Conservation (phyloP, 2,888 invertebrate species). For the Anorthoa munda region DNA sequence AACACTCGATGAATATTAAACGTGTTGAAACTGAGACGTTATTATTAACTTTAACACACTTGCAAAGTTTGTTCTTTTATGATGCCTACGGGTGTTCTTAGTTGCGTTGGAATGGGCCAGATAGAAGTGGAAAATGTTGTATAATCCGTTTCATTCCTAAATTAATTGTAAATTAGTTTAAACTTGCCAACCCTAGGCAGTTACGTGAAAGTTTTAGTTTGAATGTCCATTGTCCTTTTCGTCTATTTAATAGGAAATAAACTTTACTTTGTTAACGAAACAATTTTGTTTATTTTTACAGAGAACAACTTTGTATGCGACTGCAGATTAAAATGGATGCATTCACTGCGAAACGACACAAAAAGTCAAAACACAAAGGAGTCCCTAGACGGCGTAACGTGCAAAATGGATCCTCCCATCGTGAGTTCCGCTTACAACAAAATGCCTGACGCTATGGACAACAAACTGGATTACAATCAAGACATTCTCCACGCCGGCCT, state of each 20-base stretch:
- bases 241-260: background rate
- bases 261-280: slow-evolving; percentile 18
- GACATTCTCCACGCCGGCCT: slow-evolving; percentile 82
- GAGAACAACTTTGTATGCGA: slow-evolving; percentile 96
- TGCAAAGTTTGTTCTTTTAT: slow-evolving; percentile 84
- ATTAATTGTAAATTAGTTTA: slow-evolving; percentile 66
- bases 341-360: slow-evolving; percentile 94
- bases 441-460: slow-evolving; percentile 79
- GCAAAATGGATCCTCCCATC: slow-evolving; percentile 91
- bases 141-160: slow-evolving; percentile 69
- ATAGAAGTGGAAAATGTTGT: slow-evolving; percentile 75
- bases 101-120: slow-evolving; percentile 67
- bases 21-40: slow-evolving; percentile 81
- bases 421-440: slow-evolving; percentile 88
- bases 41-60: slow-evolving; percentile 83
- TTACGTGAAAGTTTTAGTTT: slow-evolving; percentile 48
- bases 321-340: slow-evolving; percentile 96
- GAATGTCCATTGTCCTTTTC: slow-evolving; percentile 42
- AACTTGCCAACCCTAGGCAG: slow-evolving; percentile 44
- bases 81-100: slow-evolving; percentile 82
- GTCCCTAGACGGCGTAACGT: slow-evolving; percentile 93
- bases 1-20: slow-evolving; percentile 86
- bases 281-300: slow-evolving; percentile 84
- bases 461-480: slow-evolving; percentile 82
- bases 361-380: slow-evolving; percentile 93